These are phyloP conservation scores for Diachrysia chrysitis DNA, from an alignment of 2,888 invertebrate species.

Conservation along the genomic window DNA sequence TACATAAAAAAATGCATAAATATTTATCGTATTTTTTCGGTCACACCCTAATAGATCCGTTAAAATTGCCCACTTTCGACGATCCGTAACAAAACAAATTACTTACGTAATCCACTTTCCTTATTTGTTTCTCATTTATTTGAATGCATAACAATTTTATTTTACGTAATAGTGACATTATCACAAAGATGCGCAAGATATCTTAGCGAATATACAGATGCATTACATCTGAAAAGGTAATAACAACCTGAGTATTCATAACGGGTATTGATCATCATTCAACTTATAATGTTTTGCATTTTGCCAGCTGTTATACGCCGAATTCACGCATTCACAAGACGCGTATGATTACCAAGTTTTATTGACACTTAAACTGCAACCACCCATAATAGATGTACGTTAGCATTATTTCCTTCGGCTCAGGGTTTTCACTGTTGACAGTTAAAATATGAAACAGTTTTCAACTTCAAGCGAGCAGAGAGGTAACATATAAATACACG, in stretches of 20 bases:
- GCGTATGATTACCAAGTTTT: background rate
- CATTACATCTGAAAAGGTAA: background rate
- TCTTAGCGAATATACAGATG: background rate
- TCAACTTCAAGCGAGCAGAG: background rate
- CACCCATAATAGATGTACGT: background rate
- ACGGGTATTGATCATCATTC: background rate
- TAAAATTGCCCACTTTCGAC: conserved; percentile 39
- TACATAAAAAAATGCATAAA: background rate
- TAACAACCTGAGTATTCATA: background rate
- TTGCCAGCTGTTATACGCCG: background rate
- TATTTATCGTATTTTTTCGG: conserved; percentile 17
- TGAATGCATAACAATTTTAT: conserved; percentile 30
- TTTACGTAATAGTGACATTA: conserved; percentile 41
- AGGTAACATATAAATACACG: too few relatives aligned
- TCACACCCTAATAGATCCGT: conserved; percentile 34
- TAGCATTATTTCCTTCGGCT: background rate
- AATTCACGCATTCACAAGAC: background rate
- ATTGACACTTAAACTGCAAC: conserved; percentile 5
- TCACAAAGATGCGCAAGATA: background rate
- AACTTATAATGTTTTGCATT: background rate
- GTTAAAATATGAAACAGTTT: background rate
- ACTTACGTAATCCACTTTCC: conserved; percentile 46
- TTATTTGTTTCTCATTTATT: conserved; percentile 38
- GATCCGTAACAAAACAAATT: conserved; percentile 29
- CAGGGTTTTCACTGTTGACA: background rate